Evolutionary conservation across 1,140 invertebrate species (phyloP).

Genomic region (Nasonia vitripennis): DNA sequence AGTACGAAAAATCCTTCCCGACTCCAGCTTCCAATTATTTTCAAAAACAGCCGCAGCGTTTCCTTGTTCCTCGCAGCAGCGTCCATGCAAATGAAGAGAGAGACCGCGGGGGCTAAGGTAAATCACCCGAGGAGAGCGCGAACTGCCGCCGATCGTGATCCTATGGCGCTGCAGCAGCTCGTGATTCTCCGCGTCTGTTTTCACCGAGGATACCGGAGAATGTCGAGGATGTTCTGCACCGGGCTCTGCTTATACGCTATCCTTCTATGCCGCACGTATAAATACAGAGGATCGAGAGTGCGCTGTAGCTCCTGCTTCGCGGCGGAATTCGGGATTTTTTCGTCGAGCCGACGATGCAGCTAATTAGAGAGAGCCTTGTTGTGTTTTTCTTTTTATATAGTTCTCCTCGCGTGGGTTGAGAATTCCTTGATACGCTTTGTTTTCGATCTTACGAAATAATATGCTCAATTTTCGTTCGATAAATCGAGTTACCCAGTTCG

Average conservation of each 20-base stretch:
- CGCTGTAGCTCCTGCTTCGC: neutral
- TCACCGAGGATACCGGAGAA: neutral
- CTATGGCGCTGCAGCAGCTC: neutral
- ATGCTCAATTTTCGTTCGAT: no score
- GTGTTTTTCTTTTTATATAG: no score
- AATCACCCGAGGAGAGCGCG: conserved; percentile 12
- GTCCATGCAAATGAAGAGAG: conserved; percentile 8
- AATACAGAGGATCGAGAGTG: neutral
- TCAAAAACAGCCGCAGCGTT: neutral
- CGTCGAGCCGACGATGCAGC: no score
- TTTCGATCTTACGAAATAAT: no score
- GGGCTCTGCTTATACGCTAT: neutral
- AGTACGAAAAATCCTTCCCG: neutral
- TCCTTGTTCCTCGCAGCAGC: neutral
- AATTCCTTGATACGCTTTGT: no score
- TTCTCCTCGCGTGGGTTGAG: no score
- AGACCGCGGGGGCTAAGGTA: neutral
- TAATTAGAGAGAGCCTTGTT: no score
- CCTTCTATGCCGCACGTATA: neutral
- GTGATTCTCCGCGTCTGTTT: neutral
- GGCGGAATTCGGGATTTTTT: neutral
- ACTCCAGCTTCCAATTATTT: neutral
- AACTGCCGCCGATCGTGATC: neutral
- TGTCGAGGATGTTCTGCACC: neutral
- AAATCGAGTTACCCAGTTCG: no score